These are phyloP conservation scores for Drosophila anomalipes DNA, from an alignment of 2,888 invertebrate species.

Conservation along the genomic window DNA sequence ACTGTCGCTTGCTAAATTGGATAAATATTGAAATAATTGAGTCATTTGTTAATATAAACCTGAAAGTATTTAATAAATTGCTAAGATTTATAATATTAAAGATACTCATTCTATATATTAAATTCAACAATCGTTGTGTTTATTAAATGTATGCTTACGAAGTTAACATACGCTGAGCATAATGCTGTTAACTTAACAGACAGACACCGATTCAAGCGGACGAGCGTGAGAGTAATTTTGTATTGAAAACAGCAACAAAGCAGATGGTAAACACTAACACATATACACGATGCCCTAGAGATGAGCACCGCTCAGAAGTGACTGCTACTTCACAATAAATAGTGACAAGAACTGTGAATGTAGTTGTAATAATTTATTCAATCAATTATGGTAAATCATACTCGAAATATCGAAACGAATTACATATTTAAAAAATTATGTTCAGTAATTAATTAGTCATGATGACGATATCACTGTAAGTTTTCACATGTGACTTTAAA, in stretches of 20 bases:
- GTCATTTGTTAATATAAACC: not conserved
- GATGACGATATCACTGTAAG: not conserved
- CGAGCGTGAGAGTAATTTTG: conserved; percentile 37
- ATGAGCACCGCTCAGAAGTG: conserved; percentile 17
- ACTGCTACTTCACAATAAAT: not conserved
- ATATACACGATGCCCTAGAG: conserved; percentile 26
- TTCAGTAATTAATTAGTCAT: too few species aligned
- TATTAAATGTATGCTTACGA: not conserved
- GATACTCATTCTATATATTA: not conserved
- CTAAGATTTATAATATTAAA: not conserved
- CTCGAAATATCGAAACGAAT: not conserved
- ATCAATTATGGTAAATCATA: not conserved
- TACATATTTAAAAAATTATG: too few species aligned
- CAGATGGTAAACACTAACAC: conserved; percentile 55
- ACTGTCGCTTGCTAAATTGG: not conserved
- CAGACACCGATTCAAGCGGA: conserved; percentile 27
- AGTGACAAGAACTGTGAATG: not conserved
- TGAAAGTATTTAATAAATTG: not conserved
- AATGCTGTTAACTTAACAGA: conserved; percentile 56
- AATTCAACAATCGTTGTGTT: not conserved
- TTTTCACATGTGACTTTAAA: conserved; percentile 1
- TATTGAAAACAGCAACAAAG: conserved; percentile 49
- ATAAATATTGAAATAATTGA: not conserved
- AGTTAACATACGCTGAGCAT: conserved; percentile 33
- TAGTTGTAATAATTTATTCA: not conserved